phyloP scores from a whole-genome alignment of 2,113 vertebrate genomes.

The Crypturellus undulatus region DNA sequence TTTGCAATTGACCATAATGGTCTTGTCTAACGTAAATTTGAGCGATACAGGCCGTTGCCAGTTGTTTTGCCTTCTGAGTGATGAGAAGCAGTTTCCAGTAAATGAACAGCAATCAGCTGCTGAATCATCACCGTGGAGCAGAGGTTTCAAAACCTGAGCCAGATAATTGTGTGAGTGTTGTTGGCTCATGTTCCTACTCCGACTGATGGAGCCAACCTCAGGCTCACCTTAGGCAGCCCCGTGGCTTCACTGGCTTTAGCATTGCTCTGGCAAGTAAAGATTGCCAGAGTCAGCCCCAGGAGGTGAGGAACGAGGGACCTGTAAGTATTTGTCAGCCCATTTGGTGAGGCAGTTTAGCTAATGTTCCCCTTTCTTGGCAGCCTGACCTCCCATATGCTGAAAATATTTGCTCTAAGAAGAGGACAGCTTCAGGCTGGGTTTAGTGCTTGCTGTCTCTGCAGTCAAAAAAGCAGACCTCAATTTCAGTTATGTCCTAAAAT shows the following conservation, averaged over 20 bases:
- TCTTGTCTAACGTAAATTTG: background rate
- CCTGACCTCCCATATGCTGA: background rate
- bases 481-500: background rate
- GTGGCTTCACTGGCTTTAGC: conserved; percentile 9
- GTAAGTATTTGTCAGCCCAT: background rate
- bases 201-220: conserved; percentile 38
- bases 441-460: conserved; percentile 23
- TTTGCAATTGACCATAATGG: background rate
- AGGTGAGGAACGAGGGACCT: background rate
- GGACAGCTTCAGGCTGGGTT: conserved; percentile 25
- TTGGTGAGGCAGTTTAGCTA: conserved; percentile 11
- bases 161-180: conserved; percentile 59
- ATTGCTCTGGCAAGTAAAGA: background rate
- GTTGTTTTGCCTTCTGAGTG: conserved; percentile 43
- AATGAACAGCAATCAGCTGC: conserved; percentile 64
- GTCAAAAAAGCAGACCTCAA: background rate
- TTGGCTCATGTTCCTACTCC: background rate
- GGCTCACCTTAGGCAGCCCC: conserved; percentile 11
- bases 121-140: conserved; percentile 65
- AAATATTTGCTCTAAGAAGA: conserved; percentile 46
- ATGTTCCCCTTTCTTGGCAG: conserved; percentile 26
- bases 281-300: background rate
- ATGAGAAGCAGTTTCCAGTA: conserved; percentile 50
- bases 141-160: conserved; percentile 54
- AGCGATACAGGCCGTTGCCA: background rate